Percentiles rank a stretch among this genome's conserved stretches.
phyloP scores from a whole-genome alignment of 2,888 invertebrate species.

The Fissipunctia ypsillon region DNA sequence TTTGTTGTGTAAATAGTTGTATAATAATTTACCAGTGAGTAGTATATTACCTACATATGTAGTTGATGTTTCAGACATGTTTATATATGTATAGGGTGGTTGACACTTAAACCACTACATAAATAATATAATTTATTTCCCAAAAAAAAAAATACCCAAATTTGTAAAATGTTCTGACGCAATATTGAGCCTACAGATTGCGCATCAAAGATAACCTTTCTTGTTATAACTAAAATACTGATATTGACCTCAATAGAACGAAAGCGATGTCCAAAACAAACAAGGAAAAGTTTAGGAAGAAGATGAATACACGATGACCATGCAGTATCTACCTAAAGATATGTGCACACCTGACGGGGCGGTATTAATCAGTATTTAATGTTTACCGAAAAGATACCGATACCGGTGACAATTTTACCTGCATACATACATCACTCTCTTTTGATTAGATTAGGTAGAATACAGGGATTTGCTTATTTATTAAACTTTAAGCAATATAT shows the following conservation, averaged over 20 bases:
- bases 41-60: too few relatives aligned
- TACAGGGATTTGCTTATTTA: too few relatives aligned
- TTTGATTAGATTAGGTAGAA: background rate
- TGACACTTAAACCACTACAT: too few relatives aligned
- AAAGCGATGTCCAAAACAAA: constrained; percentile 33
- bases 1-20: too few relatives aligned
- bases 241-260: constrained; percentile 26
- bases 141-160: too few relatives aligned
- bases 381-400: background rate
- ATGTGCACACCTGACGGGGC: constrained; percentile 20
- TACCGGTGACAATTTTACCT: background rate
- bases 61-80: too few relatives aligned
- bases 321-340: constrained; percentile 21
- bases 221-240: background rate
- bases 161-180: too few relatives aligned
- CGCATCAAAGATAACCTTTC: background rate
- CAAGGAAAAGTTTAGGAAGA: constrained; percentile 19
- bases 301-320: constrained; percentile 42
- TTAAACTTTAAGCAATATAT: too few relatives aligned
- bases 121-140: too few relatives aligned
- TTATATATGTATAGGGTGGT: too few relatives aligned
- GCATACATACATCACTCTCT: too few relatives aligned
- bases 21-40: too few relatives aligned
- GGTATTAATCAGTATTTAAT: constrained; percentile 17
- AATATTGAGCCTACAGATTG: background rate